Base-by-base conservation (phyloP, 2,888 invertebrate genomes). In the Nineta flava region DNA sequence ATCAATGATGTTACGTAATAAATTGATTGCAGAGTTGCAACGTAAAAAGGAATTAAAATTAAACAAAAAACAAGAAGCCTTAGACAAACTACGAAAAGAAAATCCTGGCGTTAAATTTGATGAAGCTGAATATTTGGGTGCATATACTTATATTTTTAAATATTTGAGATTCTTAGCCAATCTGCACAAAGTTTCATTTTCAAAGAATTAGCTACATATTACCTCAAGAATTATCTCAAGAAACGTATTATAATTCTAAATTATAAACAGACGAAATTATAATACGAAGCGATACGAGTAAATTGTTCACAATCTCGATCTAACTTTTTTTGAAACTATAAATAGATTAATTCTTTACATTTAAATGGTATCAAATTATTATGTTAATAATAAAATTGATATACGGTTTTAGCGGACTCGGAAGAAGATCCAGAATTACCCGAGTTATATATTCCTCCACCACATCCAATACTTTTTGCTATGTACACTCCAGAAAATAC, bases 81-180 rank as follows among this genome's bases (percentile, higher is more conserved):
- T 85, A 56, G 74, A 77, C 57, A 69, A 67, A 53, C 55, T 78
- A 1, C 69, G 66, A 56, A 65, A 62, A 43, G 72, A 74, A 4
- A 77, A 77, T 65, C 77, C 77, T 0, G 76, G 73, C 1, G 56
- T 78, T 17, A 73, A 75, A 53, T 71, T 79, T 15, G 76, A 79
- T 54, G 73, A 78, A 57, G 76, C 77, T 38, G 60, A 67, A 10
- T 77, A 73, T 52, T 60, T 85, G 51, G 75, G 83, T 83, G 66
- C 59, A 62, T 47, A 43, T 34, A 19, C 5, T 19, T 19, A 19
- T n/a, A n/a, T n/a, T n/a, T n/a, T n/a, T n/a, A n/a, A n/a, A n/a
- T n/a, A n/a, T n/a, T n/a, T n/a, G n/a, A n/a, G n/a, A n/a, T n/a
- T n/a, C n/a, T n/a, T n/a, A n/a, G n/a, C n/a, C n/a, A n/a, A n/a